Evolutionary conservation across 1,140 invertebrate genomes (phyloP).

Genomic region (Diorhabda elongata): DNA sequence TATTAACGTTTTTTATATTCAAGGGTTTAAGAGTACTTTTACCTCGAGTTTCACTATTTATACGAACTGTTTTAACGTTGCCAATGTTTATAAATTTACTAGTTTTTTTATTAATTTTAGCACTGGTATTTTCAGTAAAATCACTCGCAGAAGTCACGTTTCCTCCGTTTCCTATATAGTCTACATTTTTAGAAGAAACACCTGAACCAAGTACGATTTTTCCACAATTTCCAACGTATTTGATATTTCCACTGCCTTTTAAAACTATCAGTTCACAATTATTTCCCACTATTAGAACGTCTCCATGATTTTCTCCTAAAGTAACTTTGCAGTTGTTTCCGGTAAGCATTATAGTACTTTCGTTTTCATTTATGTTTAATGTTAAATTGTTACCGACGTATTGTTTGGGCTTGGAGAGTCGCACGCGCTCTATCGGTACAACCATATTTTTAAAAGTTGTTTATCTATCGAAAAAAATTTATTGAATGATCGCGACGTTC

Average conservation of each 20-base stretch:
- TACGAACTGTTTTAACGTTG: too few relatives aligned
- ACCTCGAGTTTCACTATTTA: too few relatives aligned
- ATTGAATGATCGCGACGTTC: neutral
- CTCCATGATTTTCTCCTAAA: slow-evolving; percentile 11
- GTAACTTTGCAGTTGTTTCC: slow-evolving; percentile 19
- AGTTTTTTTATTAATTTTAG: too few relatives aligned
- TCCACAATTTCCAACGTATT: slow-evolving; percentile 21
- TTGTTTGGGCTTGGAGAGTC: slow-evolving; percentile 4
- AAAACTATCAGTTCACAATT: slow-evolving; percentile 13
- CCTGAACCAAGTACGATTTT: slow-evolving; percentile 9
- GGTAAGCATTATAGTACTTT: slow-evolving; percentile 4
- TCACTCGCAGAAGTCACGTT: slow-evolving; percentile 2
- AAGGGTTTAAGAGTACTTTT: too few relatives aligned
- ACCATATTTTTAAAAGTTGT: slow-evolving; percentile 15
- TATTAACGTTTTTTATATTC: neutral
- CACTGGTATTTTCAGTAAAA: too few relatives aligned
- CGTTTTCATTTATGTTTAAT: slow-evolving; percentile 14
- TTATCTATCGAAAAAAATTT: neutral
- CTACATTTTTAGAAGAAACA: slow-evolving; percentile 4
- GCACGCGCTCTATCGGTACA: slow-evolving; percentile 2
- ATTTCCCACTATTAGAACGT: slow-evolving; percentile 10
- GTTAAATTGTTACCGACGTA: slow-evolving; percentile 19
- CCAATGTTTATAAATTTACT: too few relatives aligned
- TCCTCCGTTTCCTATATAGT: slow-evolving; percentile 15
- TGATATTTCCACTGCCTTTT: slow-evolving; percentile 17